Evolutionary conservation across 2,888 invertebrate species (phyloP), one percentile per base, ranked within the genome.

Genomic region (Pachymerium ferrugineum): DNA sequence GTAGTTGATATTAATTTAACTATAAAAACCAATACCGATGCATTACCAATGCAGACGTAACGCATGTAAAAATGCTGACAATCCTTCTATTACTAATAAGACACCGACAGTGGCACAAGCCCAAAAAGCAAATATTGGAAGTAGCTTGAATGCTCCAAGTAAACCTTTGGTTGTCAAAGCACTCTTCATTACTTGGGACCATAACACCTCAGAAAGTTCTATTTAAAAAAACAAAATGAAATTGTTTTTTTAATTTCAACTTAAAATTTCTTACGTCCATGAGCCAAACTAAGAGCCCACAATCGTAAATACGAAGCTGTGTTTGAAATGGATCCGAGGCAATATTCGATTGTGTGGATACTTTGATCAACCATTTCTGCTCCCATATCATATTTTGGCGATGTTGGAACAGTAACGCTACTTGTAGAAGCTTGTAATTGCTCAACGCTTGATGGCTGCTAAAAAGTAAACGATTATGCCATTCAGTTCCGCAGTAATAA

Each of bases 311-410:
- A 99, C 0, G 97, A 98, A 31, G 99, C 99, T 25, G 99, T 99
- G 85, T 99, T 97, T 3, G 98, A 98, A 62, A 99, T 93, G 77
- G 96, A 97, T 75, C 98, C 98, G 78, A 99, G 86, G 77, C 97
- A 97, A 84, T 94, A 99, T 86, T 99, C 99, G 82, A 99, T 98
- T 0, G 98, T 98, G 85, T 98, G 97, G 83, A 99, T 99, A 6
- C 91, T 93, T 85, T 94, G 94, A 82, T 94, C 91, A 79, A 97
- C 95, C 86, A 94, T 91, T 78, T 95, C 84, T 81, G 98, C 97
- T 0, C 89, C 87, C 84, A 96, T 89, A 69, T 94, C 92, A 80
- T 86, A 92, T 79, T 84, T 79, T 76, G 93, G 91, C 75, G 62
- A 62, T n/a, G 62, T 62, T 12, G 62, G 62, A 1, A 28, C n/a